Conservation (phyloP, 2,797 vertebrate species). For the Lepus townsendii region DNA sequence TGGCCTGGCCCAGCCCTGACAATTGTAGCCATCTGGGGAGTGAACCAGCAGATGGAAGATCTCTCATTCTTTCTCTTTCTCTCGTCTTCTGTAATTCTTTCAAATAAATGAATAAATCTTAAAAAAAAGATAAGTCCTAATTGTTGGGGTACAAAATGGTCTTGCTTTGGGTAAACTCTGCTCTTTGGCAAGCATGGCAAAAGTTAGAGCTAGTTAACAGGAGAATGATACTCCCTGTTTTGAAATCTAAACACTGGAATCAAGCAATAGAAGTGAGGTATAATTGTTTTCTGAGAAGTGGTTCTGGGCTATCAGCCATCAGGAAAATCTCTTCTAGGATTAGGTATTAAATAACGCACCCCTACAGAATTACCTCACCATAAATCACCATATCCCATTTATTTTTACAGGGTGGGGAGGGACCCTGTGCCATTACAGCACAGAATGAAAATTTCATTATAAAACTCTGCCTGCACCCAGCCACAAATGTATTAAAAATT, state of each 20-base stretch:
- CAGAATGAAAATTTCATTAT: conserved; percentile 53
- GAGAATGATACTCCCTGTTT: neutral
- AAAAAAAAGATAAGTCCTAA: neutral
- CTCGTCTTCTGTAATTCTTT: no score
- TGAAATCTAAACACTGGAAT: neutral
- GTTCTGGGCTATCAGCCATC: conserved; percentile 37
- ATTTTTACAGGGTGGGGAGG: neutral
- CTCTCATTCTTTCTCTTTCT: no score
- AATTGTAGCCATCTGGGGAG: no score
- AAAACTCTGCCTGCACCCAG: neutral
- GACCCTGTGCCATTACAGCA: neutral
- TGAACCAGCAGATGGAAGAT: no score
- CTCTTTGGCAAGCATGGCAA: neutral
- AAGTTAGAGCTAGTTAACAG: neutral
- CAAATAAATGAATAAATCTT: no score
- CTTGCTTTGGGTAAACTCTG: neutral
- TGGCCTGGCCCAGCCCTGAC: no score
- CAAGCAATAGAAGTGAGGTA: neutral
- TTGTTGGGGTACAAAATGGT: neutral
- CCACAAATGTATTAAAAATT: conserved; percentile 49
- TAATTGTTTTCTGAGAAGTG: conserved; percentile 33
- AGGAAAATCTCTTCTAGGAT: conserved; percentile 29
- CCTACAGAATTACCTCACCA: neutral
- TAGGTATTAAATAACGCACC: conserved; percentile 4
- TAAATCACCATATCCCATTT: neutral